phyloP scores from a whole-genome alignment of 1,140 invertebrate species.

The Diorhabda carinulata region DNA sequence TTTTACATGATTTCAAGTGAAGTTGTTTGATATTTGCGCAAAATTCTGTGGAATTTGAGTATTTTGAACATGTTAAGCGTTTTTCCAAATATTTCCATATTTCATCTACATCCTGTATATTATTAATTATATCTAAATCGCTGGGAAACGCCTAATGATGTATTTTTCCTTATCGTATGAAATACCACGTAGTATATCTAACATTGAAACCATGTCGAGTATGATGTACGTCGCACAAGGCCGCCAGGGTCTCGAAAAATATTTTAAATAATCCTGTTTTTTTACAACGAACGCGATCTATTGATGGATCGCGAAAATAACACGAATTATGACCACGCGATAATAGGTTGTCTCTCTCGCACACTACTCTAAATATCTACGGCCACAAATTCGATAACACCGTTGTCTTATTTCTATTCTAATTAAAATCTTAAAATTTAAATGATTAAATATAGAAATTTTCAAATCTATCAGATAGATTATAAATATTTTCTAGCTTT shows the following conservation, averaged over 20 bases:
- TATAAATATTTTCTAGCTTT: too few relatives aligned
- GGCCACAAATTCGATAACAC: not conserved
- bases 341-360: constrained; percentile 4
- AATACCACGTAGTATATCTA: not conserved
- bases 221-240: constrained; percentile 4
- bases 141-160: not conserved
- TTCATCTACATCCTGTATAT: too few relatives aligned
- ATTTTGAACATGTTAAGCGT: too few relatives aligned
- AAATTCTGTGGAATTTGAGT: too few relatives aligned
- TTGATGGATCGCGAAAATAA: not conserved
- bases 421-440: too few relatives aligned
- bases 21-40: too few relatives aligned
- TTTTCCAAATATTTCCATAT: too few relatives aligned
- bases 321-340: constrained; percentile 7
- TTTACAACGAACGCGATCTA: constrained; percentile 12
- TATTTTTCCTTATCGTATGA: not conserved
- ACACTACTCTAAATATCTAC: not conserved
- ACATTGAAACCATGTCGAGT: not conserved
- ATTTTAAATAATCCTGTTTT: constrained; percentile 9
- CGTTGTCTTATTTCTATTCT: not conserved
- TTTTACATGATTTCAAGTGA: too few relatives aligned
- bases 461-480: too few relatives aligned
- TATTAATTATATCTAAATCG: too few relatives aligned
- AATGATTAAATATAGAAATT: too few relatives aligned
- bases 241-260: constrained; percentile 3